Conservation (phyloP, 2,113 vertebrate genomes). For the Oriolus oriolus region DNA sequence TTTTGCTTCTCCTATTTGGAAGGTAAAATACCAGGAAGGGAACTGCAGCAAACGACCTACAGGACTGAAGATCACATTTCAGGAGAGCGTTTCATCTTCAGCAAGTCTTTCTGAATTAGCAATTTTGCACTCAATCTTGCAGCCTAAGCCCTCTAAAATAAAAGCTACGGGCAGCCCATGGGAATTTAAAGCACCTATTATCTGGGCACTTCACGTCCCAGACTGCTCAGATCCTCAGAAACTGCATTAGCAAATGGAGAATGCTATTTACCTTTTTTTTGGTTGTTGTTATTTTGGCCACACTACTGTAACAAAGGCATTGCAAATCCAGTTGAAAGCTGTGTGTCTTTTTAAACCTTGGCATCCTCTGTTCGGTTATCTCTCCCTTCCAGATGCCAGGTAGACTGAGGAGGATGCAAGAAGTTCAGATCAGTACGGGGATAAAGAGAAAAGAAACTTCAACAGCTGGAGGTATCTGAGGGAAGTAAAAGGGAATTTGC, state of each 20-base stretch:
- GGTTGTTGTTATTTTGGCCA: slow-evolving; percentile 25
- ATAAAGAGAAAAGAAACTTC: neutral
- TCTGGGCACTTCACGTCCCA: neutral
- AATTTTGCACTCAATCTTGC: neutral
- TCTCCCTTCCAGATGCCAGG: slow-evolving; percentile 55
- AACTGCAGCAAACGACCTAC: neutral
- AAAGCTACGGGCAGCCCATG: slow-evolving; percentile 13
- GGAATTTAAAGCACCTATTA: slow-evolving; percentile 50
- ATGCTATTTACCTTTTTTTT: neutral
- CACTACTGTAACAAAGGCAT: slow-evolving; percentile 33
- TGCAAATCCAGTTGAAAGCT: slow-evolving; percentile 35
- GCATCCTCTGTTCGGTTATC: slow-evolving; percentile 53
- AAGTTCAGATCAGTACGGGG: slow-evolving; percentile 9
- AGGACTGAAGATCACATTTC: slow-evolving; percentile 6
- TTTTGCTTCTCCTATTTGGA: neutral
- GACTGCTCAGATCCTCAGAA: slow-evolving; percentile 16
- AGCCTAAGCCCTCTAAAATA: slow-evolving; percentile 22
- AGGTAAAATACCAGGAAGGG: neutral
- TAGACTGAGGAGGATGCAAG: neutral
- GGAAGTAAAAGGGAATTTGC: neutral
- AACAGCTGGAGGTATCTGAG: neutral
- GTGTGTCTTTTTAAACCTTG: slow-evolving; percentile 46
- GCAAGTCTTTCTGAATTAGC: slow-evolving; percentile 40
- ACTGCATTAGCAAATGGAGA: slow-evolving; percentile 43
- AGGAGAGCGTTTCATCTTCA: neutral